Percentiles rank a stretch among this genome's conserved stretches.
phyloP scores from a whole-genome alignment of 2,888 invertebrate genomes.

The Carcina quercana region DNA sequence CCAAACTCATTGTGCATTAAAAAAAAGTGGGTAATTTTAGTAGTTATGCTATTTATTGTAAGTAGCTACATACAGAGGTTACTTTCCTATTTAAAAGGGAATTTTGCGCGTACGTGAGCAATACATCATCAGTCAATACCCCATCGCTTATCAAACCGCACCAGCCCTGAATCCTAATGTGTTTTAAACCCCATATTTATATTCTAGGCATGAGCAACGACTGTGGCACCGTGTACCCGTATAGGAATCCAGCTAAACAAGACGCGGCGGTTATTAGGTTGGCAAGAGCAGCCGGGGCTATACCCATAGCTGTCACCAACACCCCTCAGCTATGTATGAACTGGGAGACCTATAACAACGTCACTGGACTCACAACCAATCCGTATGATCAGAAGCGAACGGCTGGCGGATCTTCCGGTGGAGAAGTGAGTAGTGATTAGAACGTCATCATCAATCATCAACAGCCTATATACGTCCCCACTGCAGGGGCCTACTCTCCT shows the following conservation, averaged over 20 bases:
- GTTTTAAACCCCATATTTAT: background rate
- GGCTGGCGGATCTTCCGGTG: slow-evolving; percentile 93
- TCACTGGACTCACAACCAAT: slow-evolving; percentile 90
- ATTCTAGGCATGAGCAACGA: slow-evolving; percentile 82
- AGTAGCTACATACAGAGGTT: no score
- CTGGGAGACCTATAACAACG: slow-evolving; percentile 92
- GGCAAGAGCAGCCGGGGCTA: slow-evolving; percentile 86
- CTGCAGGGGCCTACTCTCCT: no score
- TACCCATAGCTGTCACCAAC: slow-evolving; percentile 90
- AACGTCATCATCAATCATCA: no score
- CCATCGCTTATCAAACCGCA: no score
- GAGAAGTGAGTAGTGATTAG: slow-evolving; percentile 77
- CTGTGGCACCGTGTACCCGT: slow-evolving; percentile 77
- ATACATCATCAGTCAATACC: no score
- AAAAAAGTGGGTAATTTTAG: no score
- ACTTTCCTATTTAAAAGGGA: no score
- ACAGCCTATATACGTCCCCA: no score
- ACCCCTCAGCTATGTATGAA: slow-evolving; percentile 93
- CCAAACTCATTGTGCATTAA: no score
- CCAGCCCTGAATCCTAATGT: no score
- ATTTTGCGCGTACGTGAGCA: no score
- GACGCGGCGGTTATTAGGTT: slow-evolving; percentile 84
- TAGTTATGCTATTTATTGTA: no score
- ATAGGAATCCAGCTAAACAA: slow-evolving; percentile 76
- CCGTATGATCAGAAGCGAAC: slow-evolving; percentile 89